phyloP scores from a whole-genome alignment of 1,140 invertebrate species.

The Drosophila sechellia region DNA sequence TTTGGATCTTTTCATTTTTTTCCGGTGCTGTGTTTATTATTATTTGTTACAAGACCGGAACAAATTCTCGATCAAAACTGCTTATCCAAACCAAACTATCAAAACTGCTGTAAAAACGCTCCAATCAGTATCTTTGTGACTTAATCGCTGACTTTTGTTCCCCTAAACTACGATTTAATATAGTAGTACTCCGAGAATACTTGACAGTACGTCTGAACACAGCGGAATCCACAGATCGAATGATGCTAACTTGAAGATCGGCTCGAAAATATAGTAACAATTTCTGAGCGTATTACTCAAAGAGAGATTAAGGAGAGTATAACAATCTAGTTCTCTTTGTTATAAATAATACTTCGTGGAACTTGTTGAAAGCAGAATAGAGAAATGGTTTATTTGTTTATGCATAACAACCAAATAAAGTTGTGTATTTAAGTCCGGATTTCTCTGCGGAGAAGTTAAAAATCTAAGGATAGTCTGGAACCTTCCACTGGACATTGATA shows the following conservation, averaged over 20 bases:
- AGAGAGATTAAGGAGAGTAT: background rate
- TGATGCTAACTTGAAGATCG: background rate
- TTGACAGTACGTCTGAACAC: background rate
- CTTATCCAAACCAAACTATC: too few species aligned
- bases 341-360: too few species aligned
- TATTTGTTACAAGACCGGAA: constrained; percentile 56
- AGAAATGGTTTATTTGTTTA: too few species aligned
- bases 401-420: too few species aligned
- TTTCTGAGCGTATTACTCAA: constrained; percentile 5
- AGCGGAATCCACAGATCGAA: background rate
- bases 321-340: too few species aligned
- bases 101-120: too few species aligned
- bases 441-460: too few species aligned
- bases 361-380: too few species aligned
- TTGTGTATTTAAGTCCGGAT: too few species aligned
- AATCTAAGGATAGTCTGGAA: constrained; percentile 50
- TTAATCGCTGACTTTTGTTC: background rate
- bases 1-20: too few species aligned
- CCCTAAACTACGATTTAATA: background rate
- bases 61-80: constrained; percentile 27
- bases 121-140: background rate
- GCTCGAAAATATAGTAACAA: background rate
- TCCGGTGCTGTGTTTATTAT: too few species aligned
- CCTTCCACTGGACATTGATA: constrained; percentile 85
- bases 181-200: constrained; percentile 59